These are phyloP conservation scores for Athetis lepigone DNA, from an alignment of 2,888 invertebrate genomes.

Conservation along the genomic window DNA sequence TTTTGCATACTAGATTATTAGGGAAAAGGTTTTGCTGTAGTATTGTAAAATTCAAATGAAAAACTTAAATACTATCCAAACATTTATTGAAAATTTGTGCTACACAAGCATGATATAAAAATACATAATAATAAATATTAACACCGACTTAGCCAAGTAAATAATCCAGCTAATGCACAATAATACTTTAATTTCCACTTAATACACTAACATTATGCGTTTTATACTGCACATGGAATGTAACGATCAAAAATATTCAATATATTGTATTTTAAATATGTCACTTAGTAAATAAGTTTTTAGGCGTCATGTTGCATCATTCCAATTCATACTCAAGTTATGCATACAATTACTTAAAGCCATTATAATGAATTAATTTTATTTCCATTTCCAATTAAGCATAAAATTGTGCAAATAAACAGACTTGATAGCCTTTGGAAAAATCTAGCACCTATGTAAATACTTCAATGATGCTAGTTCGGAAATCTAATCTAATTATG, in stretches of 20 bases:
- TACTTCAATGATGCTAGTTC: conserved; percentile 68
- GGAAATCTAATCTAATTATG: conserved; percentile 69
- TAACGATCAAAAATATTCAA: conserved; percentile 61
- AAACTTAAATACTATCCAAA: conserved; percentile 76
- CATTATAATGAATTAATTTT: conserved; percentile 25
- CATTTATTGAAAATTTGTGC: conserved; percentile 91
- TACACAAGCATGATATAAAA: conserved; percentile 90
- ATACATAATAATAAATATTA: conserved; percentile 90
- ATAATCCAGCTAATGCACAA: conserved; percentile 84
- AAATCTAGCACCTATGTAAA: conserved; percentile 75
- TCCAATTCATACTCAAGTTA: conserved; percentile 39
- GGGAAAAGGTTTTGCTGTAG: background rate
- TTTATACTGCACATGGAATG: conserved; percentile 75
- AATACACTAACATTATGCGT: conserved; percentile 74
- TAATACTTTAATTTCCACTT: conserved; percentile 88
- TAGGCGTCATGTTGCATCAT: conserved; percentile 41
- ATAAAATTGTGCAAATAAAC: conserved; percentile 46
- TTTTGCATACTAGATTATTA: no score
- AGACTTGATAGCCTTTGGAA: conserved; percentile 57
- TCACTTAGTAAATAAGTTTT: conserved; percentile 19
- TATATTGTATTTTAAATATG: conserved; percentile 39
- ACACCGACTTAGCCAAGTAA: conserved; percentile 87
- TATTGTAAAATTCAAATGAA: no score
- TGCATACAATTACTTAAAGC: conserved; percentile 43
- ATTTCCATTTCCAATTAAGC: conserved; percentile 25